These are phyloP conservation scores for Antrozous pallidus DNA, from an alignment of 2,797 vertebrate species.

Conservation along the genomic window DNA sequence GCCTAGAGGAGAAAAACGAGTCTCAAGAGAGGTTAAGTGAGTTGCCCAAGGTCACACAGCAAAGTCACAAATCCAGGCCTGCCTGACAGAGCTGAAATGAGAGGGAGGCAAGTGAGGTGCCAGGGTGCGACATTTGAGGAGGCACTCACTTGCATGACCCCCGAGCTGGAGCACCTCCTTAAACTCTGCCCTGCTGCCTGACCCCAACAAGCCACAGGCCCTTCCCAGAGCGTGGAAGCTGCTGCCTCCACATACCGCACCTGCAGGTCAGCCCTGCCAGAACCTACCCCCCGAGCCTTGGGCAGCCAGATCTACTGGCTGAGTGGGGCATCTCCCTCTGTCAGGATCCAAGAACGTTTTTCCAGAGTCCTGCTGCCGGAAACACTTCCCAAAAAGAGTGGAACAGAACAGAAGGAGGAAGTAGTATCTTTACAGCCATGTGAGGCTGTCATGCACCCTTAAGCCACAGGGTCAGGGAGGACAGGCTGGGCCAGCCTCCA, in stretches of 20 bases:
- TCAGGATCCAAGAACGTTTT: neutral
- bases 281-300: neutral
- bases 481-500: neutral
- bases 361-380: neutral
- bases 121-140: neutral
- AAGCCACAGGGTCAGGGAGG: neutral
- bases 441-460: neutral
- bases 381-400: neutral
- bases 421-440: rapidly evolving
- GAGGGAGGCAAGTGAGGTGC: neutral
- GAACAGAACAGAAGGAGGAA: neutral
- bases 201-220: neutral
- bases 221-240: neutral
- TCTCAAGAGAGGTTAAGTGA: neutral
- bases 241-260: neutral
- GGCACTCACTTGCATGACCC: neutral
- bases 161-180: neutral
- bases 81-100: neutral
- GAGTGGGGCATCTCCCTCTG: neutral
- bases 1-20: neutral
- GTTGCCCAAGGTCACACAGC: neutral
- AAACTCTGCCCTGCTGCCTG: neutral
- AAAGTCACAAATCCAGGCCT: neutral
- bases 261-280: neutral
- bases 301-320: neutral